Evolutionary conservation across 2,888 invertebrate genomes (phyloP).

Genomic region (Lordiphosa andalusiaca): DNA sequence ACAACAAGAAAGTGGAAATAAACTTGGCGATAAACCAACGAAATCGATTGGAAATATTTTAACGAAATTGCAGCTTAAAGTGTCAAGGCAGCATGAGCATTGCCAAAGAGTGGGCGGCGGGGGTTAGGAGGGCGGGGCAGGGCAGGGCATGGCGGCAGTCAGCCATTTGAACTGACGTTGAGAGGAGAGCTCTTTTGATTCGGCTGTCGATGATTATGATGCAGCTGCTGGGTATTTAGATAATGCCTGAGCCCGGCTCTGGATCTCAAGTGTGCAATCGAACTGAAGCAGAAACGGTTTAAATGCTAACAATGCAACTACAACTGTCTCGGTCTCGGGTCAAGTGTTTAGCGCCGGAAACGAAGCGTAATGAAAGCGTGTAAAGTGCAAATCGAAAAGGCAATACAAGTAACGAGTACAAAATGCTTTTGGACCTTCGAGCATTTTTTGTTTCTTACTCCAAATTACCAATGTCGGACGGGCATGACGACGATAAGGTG

Average conservation of each 20-base stretch:
- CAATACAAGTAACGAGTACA: conserved; percentile 56
- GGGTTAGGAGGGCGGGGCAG: neutral
- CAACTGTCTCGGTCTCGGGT: conserved; percentile 30
- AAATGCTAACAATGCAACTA: conserved; percentile 61
- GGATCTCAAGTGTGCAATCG: conserved; percentile 58
- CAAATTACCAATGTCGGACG: conserved; percentile 69
- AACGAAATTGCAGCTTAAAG: conserved; percentile 75
- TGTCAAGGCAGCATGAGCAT: conserved; percentile 60
- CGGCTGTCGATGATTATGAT: conserved; percentile 58
- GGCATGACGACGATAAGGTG: conserved; percentile 20
- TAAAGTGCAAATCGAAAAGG: conserved; percentile 73
- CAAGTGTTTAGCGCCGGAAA: conserved; percentile 58
- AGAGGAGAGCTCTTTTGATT: conserved; percentile 45
- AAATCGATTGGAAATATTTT: conserved; percentile 74
- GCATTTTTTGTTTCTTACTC: conserved; percentile 15
- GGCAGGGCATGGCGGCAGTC: conserved; percentile 11
- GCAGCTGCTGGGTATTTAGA: conserved; percentile 47
- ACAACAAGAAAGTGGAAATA: conserved; percentile 59
- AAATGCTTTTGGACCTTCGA: conserved; percentile 29
- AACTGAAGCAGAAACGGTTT: conserved; percentile 43
- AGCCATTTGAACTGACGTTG: conserved; percentile 35
- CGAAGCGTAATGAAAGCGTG: conserved; percentile 73
- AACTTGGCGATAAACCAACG: conserved; percentile 74
- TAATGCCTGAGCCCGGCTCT: conserved; percentile 48
- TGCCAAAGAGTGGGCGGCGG: conserved; percentile 5